These are phyloP conservation scores for Oxystoma pomonae DNA, from an alignment of 2,888 invertebrate genomes.

Conservation along the genomic window DNA sequence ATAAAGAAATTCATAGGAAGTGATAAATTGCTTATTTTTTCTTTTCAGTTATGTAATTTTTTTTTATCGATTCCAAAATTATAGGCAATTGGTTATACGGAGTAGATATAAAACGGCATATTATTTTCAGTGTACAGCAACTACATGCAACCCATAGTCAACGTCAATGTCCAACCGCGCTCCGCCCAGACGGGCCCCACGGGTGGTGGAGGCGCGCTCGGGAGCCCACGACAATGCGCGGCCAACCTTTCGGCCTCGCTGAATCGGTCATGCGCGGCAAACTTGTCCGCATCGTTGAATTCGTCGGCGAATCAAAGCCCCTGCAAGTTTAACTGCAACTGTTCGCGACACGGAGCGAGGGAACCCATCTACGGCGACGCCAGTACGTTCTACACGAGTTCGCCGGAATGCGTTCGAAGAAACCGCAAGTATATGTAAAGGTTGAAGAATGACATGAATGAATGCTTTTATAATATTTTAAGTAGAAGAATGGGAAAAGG, in stretches of 20 bases:
- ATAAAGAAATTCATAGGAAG: too few relatives aligned
- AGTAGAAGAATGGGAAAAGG: too few relatives aligned
- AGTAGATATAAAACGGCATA: too few relatives aligned
- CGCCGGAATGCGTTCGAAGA: conserved; percentile 39
- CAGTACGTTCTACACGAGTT: conserved; percentile 39
- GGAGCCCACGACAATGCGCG: conserved; percentile 13
- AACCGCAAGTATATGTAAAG: conserved; percentile 40
- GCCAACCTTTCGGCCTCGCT: conserved; percentile 16
- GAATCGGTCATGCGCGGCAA: conserved; percentile 17
- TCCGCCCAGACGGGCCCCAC: conserved; percentile 8
- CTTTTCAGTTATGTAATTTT: too few relatives aligned
- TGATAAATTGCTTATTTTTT: too few relatives aligned
- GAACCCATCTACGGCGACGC: conserved; percentile 44
- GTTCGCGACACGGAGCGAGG: conserved; percentile 23
- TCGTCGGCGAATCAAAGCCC: background rate
- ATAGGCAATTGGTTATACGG: too few relatives aligned
- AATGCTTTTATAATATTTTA: too few relatives aligned
- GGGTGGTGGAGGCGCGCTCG: background rate
- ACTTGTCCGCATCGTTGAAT: conserved; percentile 6
- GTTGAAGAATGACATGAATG: too few relatives aligned
- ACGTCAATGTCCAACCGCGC: conserved; percentile 37
- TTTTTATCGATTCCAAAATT: too few relatives aligned
- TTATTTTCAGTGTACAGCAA: conserved; percentile 41
- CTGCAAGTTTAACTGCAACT: conserved; percentile 20
- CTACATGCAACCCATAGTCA: conserved; percentile 44